Percentiles rank a stretch among this genome's conserved stretches.
Conservation (phyloP, 2,888 invertebrate species). For the Fragum fragum region DNA sequence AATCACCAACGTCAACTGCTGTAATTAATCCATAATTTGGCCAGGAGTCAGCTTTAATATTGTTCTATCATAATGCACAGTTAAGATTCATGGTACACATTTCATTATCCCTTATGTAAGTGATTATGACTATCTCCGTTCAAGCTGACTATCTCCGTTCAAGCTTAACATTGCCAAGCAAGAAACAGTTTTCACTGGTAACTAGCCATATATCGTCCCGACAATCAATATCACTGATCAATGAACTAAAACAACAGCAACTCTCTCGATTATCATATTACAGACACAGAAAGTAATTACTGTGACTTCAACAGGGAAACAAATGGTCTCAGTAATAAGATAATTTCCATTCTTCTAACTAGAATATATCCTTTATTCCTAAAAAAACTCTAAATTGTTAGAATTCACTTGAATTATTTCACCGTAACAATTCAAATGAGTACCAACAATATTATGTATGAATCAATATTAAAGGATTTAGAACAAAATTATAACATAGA, state of each 20-base stretch:
- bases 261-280: constrained; percentile 28
- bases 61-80: too few species aligned
- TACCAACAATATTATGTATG: not conserved
- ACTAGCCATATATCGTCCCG: not conserved
- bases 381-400: not conserved
- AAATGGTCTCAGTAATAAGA: not conserved
- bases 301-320: not conserved
- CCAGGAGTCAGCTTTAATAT: too few species aligned
- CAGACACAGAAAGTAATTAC: constrained; percentile 28
- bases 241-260: constrained; percentile 26
- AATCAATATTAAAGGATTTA: not conserved
- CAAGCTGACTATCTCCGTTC: too few species aligned
- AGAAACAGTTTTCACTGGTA: not conserved
- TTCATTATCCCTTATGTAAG: too few species aligned
- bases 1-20: not conserved
- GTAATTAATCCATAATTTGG: not conserved
- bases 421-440: not conserved
- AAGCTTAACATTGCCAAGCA: not conserved
- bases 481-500: not conserved
- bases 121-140: too few species aligned
- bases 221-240: constrained; percentile 18
- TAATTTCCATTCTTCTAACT: not conserved
- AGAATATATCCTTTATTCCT: not conserved
- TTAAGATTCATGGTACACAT: too few species aligned
- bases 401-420: not conserved